Evolutionary conservation across 2,888 invertebrate species (phyloP).

Genomic region (Harpagoxenus sublaevis): DNA sequence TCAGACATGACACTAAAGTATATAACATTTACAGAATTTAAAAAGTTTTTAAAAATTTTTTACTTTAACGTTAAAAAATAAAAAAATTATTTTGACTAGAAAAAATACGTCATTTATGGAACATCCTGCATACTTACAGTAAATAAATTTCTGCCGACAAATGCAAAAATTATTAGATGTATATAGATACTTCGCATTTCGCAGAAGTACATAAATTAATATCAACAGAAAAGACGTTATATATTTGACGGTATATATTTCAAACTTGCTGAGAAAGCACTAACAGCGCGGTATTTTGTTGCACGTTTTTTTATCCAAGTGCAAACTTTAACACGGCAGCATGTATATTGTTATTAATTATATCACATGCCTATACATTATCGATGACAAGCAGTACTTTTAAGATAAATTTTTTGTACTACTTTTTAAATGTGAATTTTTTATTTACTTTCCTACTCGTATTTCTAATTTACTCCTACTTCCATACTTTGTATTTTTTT

Average conservation of each 20-base stretch:
- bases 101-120: not conserved
- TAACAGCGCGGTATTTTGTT: not conserved
- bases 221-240: conserved; percentile 9
- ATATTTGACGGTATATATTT: not conserved
- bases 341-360: conserved; percentile 7
- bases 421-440: conserved; percentile 3
- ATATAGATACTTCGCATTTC: not conserved
- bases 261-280: not conserved
- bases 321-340: not conserved
- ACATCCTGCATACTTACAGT: not conserved
- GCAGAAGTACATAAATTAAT: conserved; percentile 14
- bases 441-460: not conserved
- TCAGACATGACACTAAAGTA: not conserved
- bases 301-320: not conserved
- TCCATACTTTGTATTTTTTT: not conserved
- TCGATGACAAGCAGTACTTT: not conserved
- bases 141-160: conserved; percentile 6
- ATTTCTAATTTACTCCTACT: not conserved
- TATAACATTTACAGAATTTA: not conserved
- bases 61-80: not conserved
- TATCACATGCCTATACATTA: not conserved
- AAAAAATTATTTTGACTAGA: not conserved
- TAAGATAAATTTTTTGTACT: not conserved
- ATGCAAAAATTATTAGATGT: conserved; percentile 5
- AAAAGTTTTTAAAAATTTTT: not conserved